phyloP scores from a whole-genome alignment of 2,888 invertebrate species.

The Iphiclides podalirius region DNA sequence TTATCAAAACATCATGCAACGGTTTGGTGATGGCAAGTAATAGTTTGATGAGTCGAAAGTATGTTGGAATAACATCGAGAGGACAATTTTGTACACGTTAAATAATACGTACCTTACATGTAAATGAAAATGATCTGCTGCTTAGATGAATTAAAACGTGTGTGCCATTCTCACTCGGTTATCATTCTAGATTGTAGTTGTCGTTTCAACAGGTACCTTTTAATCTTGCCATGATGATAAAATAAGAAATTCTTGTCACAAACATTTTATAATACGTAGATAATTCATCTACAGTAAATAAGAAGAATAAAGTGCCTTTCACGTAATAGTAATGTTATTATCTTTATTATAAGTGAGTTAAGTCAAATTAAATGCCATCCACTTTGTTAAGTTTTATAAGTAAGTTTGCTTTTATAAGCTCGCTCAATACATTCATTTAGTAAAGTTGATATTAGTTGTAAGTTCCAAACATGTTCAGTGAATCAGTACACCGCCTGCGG shows the following conservation, averaged over 20 bases:
- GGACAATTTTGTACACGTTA: slow-evolving; percentile 11
- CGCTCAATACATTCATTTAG: slow-evolving; percentile 77
- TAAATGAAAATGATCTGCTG: slow-evolving; percentile 54
- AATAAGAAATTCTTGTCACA: slow-evolving; percentile 77
- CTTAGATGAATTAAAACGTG: slow-evolving; percentile 54
- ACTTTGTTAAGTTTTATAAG: slow-evolving; percentile 78
- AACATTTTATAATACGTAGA: slow-evolving; percentile 51
- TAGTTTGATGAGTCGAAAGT: slow-evolving; percentile 36
- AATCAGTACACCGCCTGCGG: background rate
- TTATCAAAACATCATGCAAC: slow-evolving; percentile 47
- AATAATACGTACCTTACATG: slow-evolving; percentile 42
- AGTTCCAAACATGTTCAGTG: slow-evolving; percentile 36
- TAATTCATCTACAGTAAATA: slow-evolving; percentile 57
- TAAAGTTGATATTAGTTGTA: slow-evolving; percentile 64
- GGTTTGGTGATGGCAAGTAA: slow-evolving; percentile 58
- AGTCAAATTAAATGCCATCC: slow-evolving; percentile 80
- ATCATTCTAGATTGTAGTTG: slow-evolving; percentile 71
- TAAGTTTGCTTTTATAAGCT: slow-evolving; percentile 75
- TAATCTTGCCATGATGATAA: slow-evolving; percentile 79
- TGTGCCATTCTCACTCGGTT: slow-evolving; percentile 78
- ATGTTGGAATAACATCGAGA: slow-evolving; percentile 1
- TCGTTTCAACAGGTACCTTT: slow-evolving; percentile 78
- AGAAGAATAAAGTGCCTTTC: slow-evolving; percentile 71
- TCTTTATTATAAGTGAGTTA: slow-evolving; percentile 73
- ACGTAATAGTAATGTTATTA: slow-evolving; percentile 69